Base-by-base conservation (phyloP, 2,797 vertebrate species). In the Cottoperca gobio region DNA sequence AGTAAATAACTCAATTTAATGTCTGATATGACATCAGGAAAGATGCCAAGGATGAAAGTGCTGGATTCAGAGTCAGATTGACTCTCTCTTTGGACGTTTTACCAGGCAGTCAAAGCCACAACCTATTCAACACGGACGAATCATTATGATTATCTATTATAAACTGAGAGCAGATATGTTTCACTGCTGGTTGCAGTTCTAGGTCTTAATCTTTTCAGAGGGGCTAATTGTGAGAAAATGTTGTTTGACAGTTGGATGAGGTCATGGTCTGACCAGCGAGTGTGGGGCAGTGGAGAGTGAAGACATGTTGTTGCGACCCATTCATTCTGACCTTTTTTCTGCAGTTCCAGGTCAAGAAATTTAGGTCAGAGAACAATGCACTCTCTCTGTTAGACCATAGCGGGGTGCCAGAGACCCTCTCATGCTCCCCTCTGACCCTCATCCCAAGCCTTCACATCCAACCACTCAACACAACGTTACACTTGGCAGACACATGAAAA, bases 301-400 rank as follows among this genome's bases (percentile, higher is more conserved):
- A 86, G 79, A 90, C 78, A 76, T 82, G 83, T 79, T 84, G 73
- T 71, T 60, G 74, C 17, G 9, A 63, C 79, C 78, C 65, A 83
- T 86, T 89, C 84, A 76, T 59, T 59, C 39, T 73, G 76, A 82
- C 78, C 83, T 74, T 87, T 78, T 75, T 59, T n/a, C 67, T 83
- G 70, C 74, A 76, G 85, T 92, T 92, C 87, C 90, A 91, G 79
- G 86, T 91, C 91, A 91, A 76, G 59, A 89, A 87, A 93, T 92
- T 77, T 92, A 83, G 92, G 92, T 92, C 92, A 93, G 72, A 86
- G 89, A 90, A 93, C 92, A 93, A 93, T 92, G 73, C 83, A 48
- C 61, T 71, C 82, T 89, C 86, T 92, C 88, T 88, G 84, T 71
- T 83, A 55, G 85, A 88, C 69, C 83, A 45, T 76, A 91, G 86